Base-by-base conservation (phyloP, 2,113 vertebrate species). In the Rhizomys pruinosus region DNA sequence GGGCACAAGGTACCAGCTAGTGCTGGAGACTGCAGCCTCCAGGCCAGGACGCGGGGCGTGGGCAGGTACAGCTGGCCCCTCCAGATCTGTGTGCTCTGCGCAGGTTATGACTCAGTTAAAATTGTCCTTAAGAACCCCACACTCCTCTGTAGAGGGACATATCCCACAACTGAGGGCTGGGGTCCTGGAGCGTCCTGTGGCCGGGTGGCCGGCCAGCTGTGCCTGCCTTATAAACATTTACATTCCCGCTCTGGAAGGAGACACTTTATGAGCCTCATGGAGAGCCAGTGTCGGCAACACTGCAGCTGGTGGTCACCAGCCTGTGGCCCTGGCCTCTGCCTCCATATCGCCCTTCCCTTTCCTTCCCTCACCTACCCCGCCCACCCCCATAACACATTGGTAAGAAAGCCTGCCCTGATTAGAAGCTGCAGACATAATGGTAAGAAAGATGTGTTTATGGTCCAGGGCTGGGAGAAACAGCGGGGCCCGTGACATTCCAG, bases 141-240 rank as follows among this genome's bases (percentile, higher is more conserved):
- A 84, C 69, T 42, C 82, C 44, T 84, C 32, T 6, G 12, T 32
- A 7, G 2, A 20, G 10, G 22, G 55, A 5, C 29, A 20, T 5
- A 7, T 19, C 5, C 52, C 19, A 27, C 42, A 15, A 27, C 74
- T 25, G 19, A 69, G 23, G 37, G 57, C 37, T 2, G 20, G 52
- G 82, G 63, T 68, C 42, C 22, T 32, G 34, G 81, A 25, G 39
- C 44, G 69, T 92, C 84, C 80, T 27, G 77, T 37, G 92, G 63
- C 80, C 2, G 2, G 11, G 91, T 8, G 84, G 78, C 92, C 78
- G 1, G 55, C 94, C 94, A 73, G 92, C 86, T 81, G 78, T 34
- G 10, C 1, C 25, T 7, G 44, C 17, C 84, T 42, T 63, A 23
- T 90, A 89, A 95, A 89, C 81, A 92, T 95, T 96, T 61, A 87